Evolutionary conservation across 2,797 vertebrate genomes (phyloP).

Genomic region (Epinephelus awoara): DNA sequence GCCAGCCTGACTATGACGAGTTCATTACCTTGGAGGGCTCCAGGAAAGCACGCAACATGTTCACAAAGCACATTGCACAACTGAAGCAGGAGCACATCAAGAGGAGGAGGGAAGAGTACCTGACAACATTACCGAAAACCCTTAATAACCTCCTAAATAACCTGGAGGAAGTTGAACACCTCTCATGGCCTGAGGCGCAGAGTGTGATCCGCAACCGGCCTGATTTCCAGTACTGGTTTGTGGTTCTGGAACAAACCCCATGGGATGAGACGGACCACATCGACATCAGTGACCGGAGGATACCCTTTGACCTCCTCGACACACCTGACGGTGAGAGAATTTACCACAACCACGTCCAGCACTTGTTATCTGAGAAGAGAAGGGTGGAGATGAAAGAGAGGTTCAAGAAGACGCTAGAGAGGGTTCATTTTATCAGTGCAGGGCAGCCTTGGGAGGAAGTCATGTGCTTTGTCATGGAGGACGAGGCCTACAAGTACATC

Average conservation of each 20-base stretch:
- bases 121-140: conserved; percentile 95
- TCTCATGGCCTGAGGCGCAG: conserved; percentile 95
- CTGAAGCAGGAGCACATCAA: conserved; percentile 98
- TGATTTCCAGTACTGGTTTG: conserved; percentile 97
- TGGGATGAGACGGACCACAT: conserved; percentile 98
- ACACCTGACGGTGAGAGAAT: conserved; percentile 94
- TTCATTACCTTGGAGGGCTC: conserved; percentile 97
- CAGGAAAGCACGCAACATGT: conserved; percentile 94
- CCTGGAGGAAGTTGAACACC: conserved; percentile 95
- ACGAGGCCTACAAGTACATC: conserved; percentile 98
- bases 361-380: conserved; percentile 95
- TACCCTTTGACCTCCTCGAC: conserved; percentile 96
- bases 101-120: conserved; percentile 95
- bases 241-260: conserved; percentile 94
- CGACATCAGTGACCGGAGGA: conserved; percentile 95
- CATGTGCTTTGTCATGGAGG: conserved; percentile 97
- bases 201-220: conserved; percentile 91
- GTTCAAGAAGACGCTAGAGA: conserved; percentile 98
- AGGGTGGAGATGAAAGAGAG: conserved; percentile 98
- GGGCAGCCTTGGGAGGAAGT: conserved; percentile 99
- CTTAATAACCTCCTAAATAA: conserved; percentile 95
- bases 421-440: conserved; percentile 96
- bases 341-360: conserved; percentile 96
- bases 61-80: conserved; percentile 97
- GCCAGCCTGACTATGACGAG: conserved; percentile 95